phyloP scores from a whole-genome alignment of 1,140 invertebrate genomes.

The Sitobion miscanthi region DNA sequence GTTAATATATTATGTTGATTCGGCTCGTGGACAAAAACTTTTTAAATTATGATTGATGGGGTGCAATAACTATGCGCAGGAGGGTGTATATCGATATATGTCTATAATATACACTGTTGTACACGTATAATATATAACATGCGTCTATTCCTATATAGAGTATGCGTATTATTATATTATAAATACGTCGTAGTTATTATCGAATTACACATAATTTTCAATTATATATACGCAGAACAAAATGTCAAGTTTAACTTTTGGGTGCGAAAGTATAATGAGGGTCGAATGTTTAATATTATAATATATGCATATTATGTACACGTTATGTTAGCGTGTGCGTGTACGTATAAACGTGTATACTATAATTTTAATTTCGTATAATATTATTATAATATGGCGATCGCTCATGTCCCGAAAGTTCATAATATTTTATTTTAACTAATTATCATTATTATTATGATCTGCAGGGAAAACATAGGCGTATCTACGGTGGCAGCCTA shows the following conservation, averaged over 20 bases:
- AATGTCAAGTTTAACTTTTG: constrained; percentile 20
- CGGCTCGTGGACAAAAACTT: not conserved
- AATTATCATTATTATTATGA: not conserved
- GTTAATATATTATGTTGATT: not conserved
- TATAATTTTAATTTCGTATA: not conserved
- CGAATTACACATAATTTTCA: constrained; percentile 1
- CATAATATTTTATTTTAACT: not conserved
- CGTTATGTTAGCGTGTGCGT: not conserved
- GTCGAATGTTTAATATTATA: not conserved
- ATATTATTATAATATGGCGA: not conserved
- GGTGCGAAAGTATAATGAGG: not conserved
- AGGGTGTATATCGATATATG: not conserved
- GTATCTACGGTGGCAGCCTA: no score
- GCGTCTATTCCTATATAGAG: not conserved
- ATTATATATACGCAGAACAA: not conserved
- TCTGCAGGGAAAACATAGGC: no score
- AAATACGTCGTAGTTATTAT: not conserved
- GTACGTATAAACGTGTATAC: not conserved
- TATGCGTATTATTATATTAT: not conserved
- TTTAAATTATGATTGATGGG: constrained; percentile 34
- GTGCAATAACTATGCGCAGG: not conserved
- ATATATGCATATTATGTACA: not conserved
- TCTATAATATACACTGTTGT: not conserved
- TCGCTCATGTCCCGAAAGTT: not conserved
- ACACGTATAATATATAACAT: no score